Evolutionary conservation across 2,888 invertebrate genomes (phyloP), one percentile per base, ranked within the genome.

Genomic region (Vesta saturnalis): DNA sequence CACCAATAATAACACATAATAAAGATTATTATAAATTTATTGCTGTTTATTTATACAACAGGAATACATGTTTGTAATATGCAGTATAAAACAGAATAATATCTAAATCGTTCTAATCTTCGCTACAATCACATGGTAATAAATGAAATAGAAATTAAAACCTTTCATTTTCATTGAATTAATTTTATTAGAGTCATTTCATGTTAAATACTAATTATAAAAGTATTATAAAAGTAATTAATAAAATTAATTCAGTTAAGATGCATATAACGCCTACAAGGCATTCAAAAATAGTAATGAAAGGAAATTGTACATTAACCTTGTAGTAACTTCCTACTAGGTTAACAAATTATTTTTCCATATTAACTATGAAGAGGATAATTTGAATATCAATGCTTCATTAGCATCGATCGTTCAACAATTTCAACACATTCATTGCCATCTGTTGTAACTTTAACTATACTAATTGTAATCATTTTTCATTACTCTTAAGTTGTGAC

Each of bases 311-410:
- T 52, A 3, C 5, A 8, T 10, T 52, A 52, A 52, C 52, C 52
- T 52, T 52, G 19, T 19, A 21, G 19, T 52, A 52, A 52, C 52
- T 52, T 52, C 52, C 52, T 52, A 56, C 10, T 19, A 62, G 47
- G 21, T 35, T 39, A n/a, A 39, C 39, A 39, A 39, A 39, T n/a
- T 39, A 39, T 39, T 39, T 64, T 49, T 63, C 22, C 18, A 22
- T 23, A n/a, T 57, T 49, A 55, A 18, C 49, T 39, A 58, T 54
- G 56, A 54, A n/a, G 23, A 43, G 49, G 54, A 47, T 46, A 60
- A 65, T 65, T 65, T 65, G 55, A 65, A 65, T 65, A 65, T 65
- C 65, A 60, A 64, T 59, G 35, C 54, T 64, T 64, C 64, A 60
- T 64, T 64, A 60, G 60, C 60, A 65, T 60, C 55, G 60, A 60